These are phyloP conservation scores for Sitophilus oryzae DNA, from an alignment of 1,140 invertebrate species.

Conservation along the genomic window DNA sequence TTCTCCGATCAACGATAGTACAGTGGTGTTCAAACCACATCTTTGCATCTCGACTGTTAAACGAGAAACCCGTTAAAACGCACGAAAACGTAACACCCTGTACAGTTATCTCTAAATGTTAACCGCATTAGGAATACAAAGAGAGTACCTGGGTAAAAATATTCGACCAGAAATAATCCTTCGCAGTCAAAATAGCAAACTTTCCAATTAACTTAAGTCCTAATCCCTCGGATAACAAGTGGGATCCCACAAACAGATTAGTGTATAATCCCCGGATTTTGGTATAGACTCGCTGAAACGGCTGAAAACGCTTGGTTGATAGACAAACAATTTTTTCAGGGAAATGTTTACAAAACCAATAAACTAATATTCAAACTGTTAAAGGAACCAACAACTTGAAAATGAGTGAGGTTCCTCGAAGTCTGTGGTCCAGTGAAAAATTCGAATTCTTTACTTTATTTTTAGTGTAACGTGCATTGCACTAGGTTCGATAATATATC, in stretches of 20 bases:
- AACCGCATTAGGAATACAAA: too few relatives aligned
- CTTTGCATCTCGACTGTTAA: too few relatives aligned
- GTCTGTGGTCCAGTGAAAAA: background rate
- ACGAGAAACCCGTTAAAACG: too few relatives aligned
- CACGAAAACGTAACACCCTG: too few relatives aligned
- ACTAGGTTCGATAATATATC: too few relatives aligned
- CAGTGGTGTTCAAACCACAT: too few relatives aligned
- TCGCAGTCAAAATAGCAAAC: background rate
- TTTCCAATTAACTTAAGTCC: background rate
- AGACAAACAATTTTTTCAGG: conserved; percentile 7
- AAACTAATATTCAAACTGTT: too few relatives aligned
- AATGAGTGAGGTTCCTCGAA: background rate
- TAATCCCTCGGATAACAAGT: conserved; percentile 1
- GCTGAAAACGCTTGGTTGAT: conserved; percentile 9
- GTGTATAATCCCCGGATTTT: background rate
- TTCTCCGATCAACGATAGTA: too few relatives aligned
- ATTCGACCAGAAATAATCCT: background rate
- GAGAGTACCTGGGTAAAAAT: too few relatives aligned
- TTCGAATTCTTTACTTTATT: too few relatives aligned
- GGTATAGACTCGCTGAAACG: conserved; percentile 6
- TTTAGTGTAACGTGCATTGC: too few relatives aligned
- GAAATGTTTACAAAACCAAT: conserved; percentile 20
- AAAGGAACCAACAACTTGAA: conserved; percentile 19
- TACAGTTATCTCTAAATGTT: too few relatives aligned
- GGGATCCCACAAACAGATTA: background rate